Evolutionary conservation across 2,888 invertebrate genomes (phyloP), one percentile per base, ranked within the genome.

Genomic region (Platycheirus rosarum): DNA sequence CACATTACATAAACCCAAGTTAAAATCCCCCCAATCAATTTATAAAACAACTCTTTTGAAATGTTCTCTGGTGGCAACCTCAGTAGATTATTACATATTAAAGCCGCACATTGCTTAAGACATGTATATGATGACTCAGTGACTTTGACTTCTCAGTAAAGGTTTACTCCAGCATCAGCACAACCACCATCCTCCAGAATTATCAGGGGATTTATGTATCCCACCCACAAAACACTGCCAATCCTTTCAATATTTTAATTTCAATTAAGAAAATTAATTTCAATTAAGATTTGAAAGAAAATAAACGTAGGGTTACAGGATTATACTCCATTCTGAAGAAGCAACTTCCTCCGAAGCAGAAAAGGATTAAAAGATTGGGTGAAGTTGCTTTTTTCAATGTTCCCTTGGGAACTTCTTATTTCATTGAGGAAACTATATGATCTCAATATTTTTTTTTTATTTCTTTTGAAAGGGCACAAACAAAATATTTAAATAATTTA

Each of bases 191-290:
- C 16, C 32, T 35, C 4, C 1, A 1, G n/a, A 1, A 1, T 16
- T 1, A 16, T 55, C 53, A n/a, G 16, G 5, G 18, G 35, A 35
- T 53, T 35, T 53, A 35, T 35, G 18, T 18, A 20, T 26, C 14
- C 8, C 29, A 26, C 14, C 16, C 13, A 40, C n/a, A 20, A 11
- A 42, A n/a, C 14, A 26, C 42, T 14, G 37, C 29, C 51, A 55
- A 57, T 62, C 46, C 18, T 37, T 42, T 51, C 68, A 55, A 79
- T 69, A 51, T 44, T 70, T 53, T 75, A 75, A 80, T 80, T 66
- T 63, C 68, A 49, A 69, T 75, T 74, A 74, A 18, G 44, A 57
- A 75, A n/a, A 80, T 75, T 75, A 75, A 69, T 75, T 80, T 65
- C 49, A 70, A 80, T 75, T 75, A 63, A 65, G 60, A 75, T 69